Evolutionary conservation across 2,888 invertebrate species (phyloP).

Genomic region (Muschampia staudingeri): DNA sequence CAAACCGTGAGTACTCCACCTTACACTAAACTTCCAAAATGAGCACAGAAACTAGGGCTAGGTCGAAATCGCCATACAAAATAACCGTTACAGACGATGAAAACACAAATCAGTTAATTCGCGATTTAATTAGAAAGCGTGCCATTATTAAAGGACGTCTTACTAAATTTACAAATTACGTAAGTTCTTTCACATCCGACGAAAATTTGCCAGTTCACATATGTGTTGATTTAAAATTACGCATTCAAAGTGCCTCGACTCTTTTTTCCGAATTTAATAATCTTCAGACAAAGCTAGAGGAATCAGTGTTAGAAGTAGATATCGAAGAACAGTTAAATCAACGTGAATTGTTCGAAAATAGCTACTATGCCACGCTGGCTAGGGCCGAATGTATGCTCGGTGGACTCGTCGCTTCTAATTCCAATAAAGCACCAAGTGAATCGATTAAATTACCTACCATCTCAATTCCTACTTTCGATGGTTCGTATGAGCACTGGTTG

Average conservation of each 20-base stretch:
- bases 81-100: slow-evolving; percentile 25
- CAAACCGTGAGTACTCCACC: slow-evolving; percentile 31
- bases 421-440: too few relatives aligned
- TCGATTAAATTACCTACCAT: too few relatives aligned
- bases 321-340: not conserved
- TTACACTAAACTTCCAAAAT: slow-evolving; percentile 23
- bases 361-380: too few relatives aligned
- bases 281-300: not conserved
- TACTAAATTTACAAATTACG: slow-evolving; percentile 26
- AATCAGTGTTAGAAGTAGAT: not conserved
- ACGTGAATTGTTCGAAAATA: not conserved
- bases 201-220: slow-evolving; percentile 22
- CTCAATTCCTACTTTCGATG: too few relatives aligned
- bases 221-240: not conserved
- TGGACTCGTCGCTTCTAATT: too few relatives aligned
- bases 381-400: too few relatives aligned
- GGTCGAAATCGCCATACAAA: slow-evolving; percentile 13
- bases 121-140: slow-evolving; percentile 40
- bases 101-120: slow-evolving; percentile 15
- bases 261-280: not conserved
- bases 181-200: slow-evolving; percentile 17
- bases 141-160: slow-evolving; percentile 32
- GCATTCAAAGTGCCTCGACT: not conserved
- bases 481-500: too few relatives aligned
- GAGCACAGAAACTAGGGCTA: slow-evolving; percentile 15